phyloP scores from a whole-genome alignment of 23 tunicate species.

The Clavelina lepadiformis region DNA sequence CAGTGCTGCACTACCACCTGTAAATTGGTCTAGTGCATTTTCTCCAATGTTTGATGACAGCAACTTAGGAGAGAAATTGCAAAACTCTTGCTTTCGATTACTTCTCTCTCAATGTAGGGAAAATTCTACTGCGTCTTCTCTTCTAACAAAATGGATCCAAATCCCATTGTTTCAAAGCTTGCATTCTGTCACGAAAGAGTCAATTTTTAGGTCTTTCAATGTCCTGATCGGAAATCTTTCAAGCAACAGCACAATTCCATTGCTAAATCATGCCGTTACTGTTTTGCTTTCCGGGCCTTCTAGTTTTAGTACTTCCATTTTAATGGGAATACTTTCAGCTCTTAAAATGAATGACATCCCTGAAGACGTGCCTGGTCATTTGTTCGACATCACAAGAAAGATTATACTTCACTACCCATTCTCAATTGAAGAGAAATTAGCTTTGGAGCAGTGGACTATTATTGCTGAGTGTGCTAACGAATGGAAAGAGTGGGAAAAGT shows the following conservation, averaged over 20 bases:
- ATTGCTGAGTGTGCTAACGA: constrained; percentile 18
- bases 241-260: no score
- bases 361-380: not conserved
- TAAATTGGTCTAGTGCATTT: constrained; percentile 31
- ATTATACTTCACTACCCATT: not conserved
- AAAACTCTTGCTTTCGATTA: constrained; percentile 13
- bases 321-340: constrained; percentile 11
- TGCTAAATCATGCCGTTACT: no score
- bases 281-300: constrained; percentile 8
- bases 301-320: not conserved
- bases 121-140: constrained; percentile 18
- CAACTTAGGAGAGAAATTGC: constrained; percentile 6
- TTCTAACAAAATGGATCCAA: constrained; percentile 24
- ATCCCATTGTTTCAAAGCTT: constrained; percentile 12
- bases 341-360: constrained; percentile 1
- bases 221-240: not conserved
- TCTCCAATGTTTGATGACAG: not conserved
- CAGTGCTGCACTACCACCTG: constrained; percentile 36
- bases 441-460: constrained; percentile 13
- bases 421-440: not conserved
- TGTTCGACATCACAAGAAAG: not conserved
- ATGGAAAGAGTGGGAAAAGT: not conserved
- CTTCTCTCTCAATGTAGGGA: constrained; percentile 20
- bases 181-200: constrained; percentile 1
- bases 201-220: constrained; percentile 2